Evolutionary conservation across 2,797 vertebrate species (phyloP), one percentile per base, ranked within the genome.

Genomic region (Heliangelus exortis): DNA sequence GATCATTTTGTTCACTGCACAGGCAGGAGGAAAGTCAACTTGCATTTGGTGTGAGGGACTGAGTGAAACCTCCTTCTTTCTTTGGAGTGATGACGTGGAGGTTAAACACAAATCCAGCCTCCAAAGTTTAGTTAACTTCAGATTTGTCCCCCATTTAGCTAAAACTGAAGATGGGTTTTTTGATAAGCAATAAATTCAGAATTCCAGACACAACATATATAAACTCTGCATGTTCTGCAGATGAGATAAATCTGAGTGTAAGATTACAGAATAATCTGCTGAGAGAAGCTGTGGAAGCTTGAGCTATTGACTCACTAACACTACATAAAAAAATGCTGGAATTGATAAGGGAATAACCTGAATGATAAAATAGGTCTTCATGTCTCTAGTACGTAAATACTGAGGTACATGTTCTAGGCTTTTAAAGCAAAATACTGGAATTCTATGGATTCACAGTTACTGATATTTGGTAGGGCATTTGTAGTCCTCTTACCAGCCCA

Each of bases 371-470:
- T 8, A 1, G 3, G 11, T 7, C n/a, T 80, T 61, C 7, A 3
- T 48, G 16, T 5, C 29, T 47, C 50, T 72, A 21, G 33, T 21
- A 66, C 68, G 15, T 54, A 36, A 5, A 10, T 36, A 21, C 7
- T 1, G 2, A 47, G 39, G 29, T 9, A 62, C 3, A 0, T 18
- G 2, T 43, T 88, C 25, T 19, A 65, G 16, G 18, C 0, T 39
- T 84, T 55, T 15, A 6, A 45, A 51, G 9, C 1, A 63, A 76
- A 80, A 53, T n/a, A 65, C 12, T 41, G 23, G 34, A 81, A 87
- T 84, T 77, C 11, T 72, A 8, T 5, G 14, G 15, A 66, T 72
- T 75, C 62, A 39, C 20, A 39, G 14, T 58, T 51, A 51, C 29
- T 85, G 33, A 7, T 10, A 23, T 31, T 33, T 39, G 15, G 16